A percentile compares a stretch with the other conserved stretches of the same genome.
These are phyloP conservation scores for Montipora sp. DNA, from an alignment of 64 coral and sea anemone genomes.

Conservation along the genomic window DNA sequence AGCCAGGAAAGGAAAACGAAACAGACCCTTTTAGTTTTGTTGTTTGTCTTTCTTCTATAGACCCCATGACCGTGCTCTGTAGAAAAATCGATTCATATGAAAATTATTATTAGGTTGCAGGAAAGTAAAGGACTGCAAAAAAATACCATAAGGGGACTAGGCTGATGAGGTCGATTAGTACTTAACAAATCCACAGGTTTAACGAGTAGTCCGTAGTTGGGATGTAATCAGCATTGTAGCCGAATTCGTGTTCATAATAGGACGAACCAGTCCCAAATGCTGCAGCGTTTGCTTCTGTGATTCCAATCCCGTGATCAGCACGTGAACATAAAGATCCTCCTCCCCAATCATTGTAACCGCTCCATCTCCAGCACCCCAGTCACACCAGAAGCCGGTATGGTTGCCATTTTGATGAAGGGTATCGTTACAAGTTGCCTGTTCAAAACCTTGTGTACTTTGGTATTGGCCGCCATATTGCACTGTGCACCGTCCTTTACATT, in stretches of 20 bases:
- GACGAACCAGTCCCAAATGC: neutral
- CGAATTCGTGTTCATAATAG: neutral
- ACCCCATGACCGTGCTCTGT: no score
- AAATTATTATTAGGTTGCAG: no score
- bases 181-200: conserved; percentile 28
- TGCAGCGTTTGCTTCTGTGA: neutral
- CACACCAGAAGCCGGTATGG: conserved; percentile 33
- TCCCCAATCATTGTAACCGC: conserved; percentile 38
- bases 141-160: no score
- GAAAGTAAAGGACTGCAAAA: no score
- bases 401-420: neutral
- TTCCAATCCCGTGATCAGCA: conserved; percentile 46
- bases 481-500: conserved; percentile 11
- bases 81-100: no score
- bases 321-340: conserved; percentile 10
- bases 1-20: no score
- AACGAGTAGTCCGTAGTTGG: neutral
- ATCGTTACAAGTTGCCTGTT: neutral
- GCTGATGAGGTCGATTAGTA: neutral
- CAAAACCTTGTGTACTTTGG: conserved; percentile 3
- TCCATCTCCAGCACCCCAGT: conserved; percentile 21
- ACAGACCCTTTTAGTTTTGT: no score
- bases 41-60: no score
- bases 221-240: neutral
- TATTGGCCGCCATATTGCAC: conserved; percentile 49